A percentile compares a stretch with the other conserved stretches of the same genome.
phyloP scores from a whole-genome alignment of 2,888 invertebrate genomes.

The Amphimallon solstitiale region DNA sequence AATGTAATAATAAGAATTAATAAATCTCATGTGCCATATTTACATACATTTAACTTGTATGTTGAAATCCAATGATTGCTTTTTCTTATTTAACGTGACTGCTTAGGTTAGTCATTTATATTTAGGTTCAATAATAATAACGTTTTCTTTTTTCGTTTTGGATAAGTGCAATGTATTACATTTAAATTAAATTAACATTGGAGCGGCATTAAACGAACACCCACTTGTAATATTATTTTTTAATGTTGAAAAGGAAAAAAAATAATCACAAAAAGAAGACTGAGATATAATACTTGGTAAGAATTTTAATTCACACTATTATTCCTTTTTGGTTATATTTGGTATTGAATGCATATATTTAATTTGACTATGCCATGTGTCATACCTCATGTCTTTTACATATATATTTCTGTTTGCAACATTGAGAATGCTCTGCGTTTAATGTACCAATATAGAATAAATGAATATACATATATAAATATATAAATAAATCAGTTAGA shows the following conservation, averaged over 20 bases:
- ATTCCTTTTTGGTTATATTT: constrained; percentile 4
- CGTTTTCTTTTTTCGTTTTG: constrained; percentile 51
- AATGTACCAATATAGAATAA: constrained; percentile 59
- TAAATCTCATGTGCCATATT: constrained; percentile 28
- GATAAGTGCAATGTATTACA: constrained; percentile 64
- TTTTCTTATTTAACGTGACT: constrained; percentile 53
- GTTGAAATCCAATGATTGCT: constrained; percentile 48
- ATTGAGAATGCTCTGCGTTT: constrained; percentile 58
- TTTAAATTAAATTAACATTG: constrained; percentile 48
- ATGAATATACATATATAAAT: constrained; percentile 59
- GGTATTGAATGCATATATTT: not conserved
- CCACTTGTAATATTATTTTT: constrained; percentile 38
- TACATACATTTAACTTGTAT: constrained; percentile 23
- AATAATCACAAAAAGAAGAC: constrained; percentile 7
- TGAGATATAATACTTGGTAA: constrained; percentile 14
- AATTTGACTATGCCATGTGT: not conserved
- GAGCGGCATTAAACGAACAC: constrained; percentile 41
- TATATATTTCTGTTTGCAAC: constrained; percentile 49
- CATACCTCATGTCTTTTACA: constrained; percentile 27
- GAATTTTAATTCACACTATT: not conserved
- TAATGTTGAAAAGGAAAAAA: constrained; percentile 32
- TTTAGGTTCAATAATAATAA: constrained; percentile 45
- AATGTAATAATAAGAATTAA: constrained; percentile 13
- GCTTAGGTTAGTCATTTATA: constrained; percentile 59
- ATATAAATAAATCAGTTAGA: constrained; percentile 63